Base-by-base conservation (phyloP, 1,140 invertebrate genomes). In the Temnothorax curvispinosus region DNA sequence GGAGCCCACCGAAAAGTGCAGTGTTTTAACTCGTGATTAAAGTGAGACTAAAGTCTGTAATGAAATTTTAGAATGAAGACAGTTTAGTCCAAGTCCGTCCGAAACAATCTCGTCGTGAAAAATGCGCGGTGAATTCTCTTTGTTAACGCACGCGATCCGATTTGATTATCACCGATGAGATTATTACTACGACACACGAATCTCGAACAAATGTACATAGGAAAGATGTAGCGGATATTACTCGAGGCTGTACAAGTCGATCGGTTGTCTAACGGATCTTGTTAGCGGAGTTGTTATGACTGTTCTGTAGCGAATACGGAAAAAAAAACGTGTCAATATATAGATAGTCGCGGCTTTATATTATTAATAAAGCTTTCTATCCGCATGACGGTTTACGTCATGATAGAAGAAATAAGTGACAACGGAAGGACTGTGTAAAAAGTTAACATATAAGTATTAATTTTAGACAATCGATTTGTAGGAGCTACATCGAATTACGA, bases 11-110 rank as follows among this genome's bases (percentile, higher is more conserved):
- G 88, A 93, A 85, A 93, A 93, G 75, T 92, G 90, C 65, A 92
- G 88, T 91, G 91, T 93, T 89, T 88, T 90, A 86, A 88, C 90
- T 76, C 80, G 87, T 62, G 90, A 91, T 38, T 90, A 86, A 91
- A 78, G n/a, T 76, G 80, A 88, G 65, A 87, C 85, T 87, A 88
- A 67, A 90, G 84, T 91, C 78, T 71, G 67, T 74, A 86, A 89
- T 87, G 72, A 77, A 85, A 38, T 90, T 84, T 85, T 91, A 92
- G 90, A 56, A 82, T 0, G 52, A 84, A 91, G 87, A 90, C 88
- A 91, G 89, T 93, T 93, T 93, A 93, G 92, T 91, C 89, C 90
- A 95, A 95, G 92, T 95, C 94, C 94, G 94, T 95, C 94, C 94
- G 92, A 93, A 94, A 90, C 87, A 94, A 94, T 94, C 92, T 94